phyloP scores from a whole-genome alignment of 2,797 vertebrate species.

The Semaprochilodus insignis region DNA sequence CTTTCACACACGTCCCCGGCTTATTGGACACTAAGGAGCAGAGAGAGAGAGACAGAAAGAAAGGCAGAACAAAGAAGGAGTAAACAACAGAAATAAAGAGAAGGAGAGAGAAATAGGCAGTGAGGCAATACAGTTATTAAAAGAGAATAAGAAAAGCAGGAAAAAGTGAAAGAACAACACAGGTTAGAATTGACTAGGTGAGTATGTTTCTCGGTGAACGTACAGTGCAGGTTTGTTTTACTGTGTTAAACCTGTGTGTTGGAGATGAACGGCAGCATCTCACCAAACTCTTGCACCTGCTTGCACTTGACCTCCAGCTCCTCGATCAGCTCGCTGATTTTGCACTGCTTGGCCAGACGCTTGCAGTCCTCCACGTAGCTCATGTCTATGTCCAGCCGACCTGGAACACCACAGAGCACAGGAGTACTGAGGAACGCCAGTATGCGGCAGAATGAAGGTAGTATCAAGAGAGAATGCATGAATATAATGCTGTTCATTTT shows the following conservation, averaged over 20 bases:
- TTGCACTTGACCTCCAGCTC: slow-evolving; percentile 93
- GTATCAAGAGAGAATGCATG: no score
- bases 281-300: slow-evolving; percentile 94
- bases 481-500: not conserved
- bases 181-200: not conserved
- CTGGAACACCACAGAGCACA: slow-evolving; percentile 67
- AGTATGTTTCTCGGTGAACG: not conserved
- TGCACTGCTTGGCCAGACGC: slow-evolving; percentile 94
- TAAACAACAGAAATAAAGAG: not conserved
- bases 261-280: slow-evolving; percentile 54
- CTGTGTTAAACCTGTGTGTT: not conserved
- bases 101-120: not conserved
- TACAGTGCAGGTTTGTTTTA: not conserved
- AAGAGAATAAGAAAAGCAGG: not conserved
- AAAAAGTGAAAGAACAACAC: not conserved
- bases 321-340: slow-evolving; percentile 88
- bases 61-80: not conserved
- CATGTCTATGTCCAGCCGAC: slow-evolving; percentile 89
- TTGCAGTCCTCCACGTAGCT: slow-evolving; percentile 92
- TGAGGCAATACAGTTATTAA: not conserved
- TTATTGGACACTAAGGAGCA: slow-evolving; percentile 88
- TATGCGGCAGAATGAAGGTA: not conserved
- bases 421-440: not conserved
- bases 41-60: slow-evolving; percentile 2
- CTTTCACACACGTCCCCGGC: slow-evolving; percentile 94